Evolutionary conservation across 1,140 invertebrate genomes (phyloP).

Genomic region (Holotrichia oblita): DNA sequence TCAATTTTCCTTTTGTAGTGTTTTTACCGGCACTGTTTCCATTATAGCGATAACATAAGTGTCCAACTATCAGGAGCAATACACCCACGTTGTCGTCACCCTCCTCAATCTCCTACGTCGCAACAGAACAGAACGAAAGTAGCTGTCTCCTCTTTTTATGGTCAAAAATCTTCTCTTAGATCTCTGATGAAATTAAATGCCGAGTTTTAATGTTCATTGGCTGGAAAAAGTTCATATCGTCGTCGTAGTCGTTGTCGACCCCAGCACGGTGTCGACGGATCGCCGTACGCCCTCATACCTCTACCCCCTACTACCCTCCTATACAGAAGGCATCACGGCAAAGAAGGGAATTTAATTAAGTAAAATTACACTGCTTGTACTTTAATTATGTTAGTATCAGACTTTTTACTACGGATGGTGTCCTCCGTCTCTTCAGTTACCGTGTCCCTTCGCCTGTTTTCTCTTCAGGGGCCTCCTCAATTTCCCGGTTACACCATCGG

Average conservation of each 20-base stretch:
- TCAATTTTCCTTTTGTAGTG: background rate
- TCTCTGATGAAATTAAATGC: constrained; percentile 65
- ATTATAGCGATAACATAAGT: constrained; percentile 30
- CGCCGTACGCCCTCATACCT: constrained; percentile 45
- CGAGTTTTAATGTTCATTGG: constrained; percentile 64
- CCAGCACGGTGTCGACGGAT: constrained; percentile 18
- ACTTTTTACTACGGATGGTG: constrained; percentile 59
- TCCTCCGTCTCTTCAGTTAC: constrained; percentile 19
- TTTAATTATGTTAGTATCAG: constrained; percentile 67
- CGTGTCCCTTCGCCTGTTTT: constrained; percentile 42
- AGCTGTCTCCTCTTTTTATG: constrained; percentile 59
- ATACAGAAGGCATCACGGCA: constrained; percentile 44
- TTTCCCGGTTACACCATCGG: constrained; percentile 50
- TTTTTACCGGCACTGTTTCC: background rate
- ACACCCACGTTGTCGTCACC: background rate
- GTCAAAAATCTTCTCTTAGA: constrained; percentile 63
- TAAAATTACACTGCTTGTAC: constrained; percentile 66
- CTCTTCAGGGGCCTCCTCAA: constrained; percentile 4
- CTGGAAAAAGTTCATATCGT: constrained; percentile 63
- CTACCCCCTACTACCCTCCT: constrained; percentile 50
- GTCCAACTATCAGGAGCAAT: constrained; percentile 24
- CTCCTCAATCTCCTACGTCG: constrained; percentile 3
- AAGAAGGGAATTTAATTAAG: constrained; percentile 67
- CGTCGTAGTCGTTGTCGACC: constrained; percentile 48
- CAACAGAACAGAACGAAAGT: constrained; percentile 26